A percentile compares a stretch with the other conserved stretches of the same genome.
Evolutionary conservation across 2,113 vertebrate species (phyloP).

Genomic region (Zootoca vivipara): DNA sequence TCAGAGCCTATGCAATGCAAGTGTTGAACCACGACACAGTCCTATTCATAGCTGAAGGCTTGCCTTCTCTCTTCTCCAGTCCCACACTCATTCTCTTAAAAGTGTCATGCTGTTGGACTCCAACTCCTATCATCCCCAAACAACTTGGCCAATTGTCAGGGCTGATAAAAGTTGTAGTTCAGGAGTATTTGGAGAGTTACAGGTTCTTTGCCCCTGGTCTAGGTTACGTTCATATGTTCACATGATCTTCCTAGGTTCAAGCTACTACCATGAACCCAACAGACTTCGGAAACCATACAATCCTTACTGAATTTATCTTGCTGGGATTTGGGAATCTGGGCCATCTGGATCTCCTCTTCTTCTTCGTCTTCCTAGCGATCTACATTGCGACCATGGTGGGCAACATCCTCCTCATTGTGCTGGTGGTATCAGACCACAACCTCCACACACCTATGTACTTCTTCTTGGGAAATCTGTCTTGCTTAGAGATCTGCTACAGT

Average conservation of each 20-base stretch:
- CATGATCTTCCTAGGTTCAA: not conserved
- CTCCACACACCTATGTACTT: conserved; percentile 51
- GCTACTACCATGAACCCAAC: not conserved
- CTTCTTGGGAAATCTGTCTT: conserved; percentile 58
- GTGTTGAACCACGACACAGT: not conserved
- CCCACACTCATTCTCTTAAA: not conserved
- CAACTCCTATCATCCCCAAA: too few relatives aligned
- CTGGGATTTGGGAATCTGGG: conserved; percentile 30
- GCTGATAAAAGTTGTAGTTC: too few relatives aligned
- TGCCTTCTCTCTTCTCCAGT: not conserved
- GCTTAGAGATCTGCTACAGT: conserved; percentile 56
- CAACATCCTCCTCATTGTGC: conserved; percentile 15
- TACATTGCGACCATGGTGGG: conserved; percentile 1
- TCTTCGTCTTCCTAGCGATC: conserved; percentile 2
- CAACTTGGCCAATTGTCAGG: too few relatives aligned
- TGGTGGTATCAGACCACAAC: not conserved
- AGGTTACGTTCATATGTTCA: not conserved
- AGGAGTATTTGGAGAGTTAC: too few relatives aligned
- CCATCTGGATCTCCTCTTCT: not conserved
- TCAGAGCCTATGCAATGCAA: too few relatives aligned
- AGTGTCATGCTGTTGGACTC: too few relatives aligned
- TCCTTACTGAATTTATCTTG: conserved; percentile 16
- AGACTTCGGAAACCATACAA: not conserved
- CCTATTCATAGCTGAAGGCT: not conserved
- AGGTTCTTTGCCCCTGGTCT: too few relatives aligned